Base-by-base conservation (phyloP, 2,888 invertebrate species). In the Tolmerus cingulatus region DNA sequence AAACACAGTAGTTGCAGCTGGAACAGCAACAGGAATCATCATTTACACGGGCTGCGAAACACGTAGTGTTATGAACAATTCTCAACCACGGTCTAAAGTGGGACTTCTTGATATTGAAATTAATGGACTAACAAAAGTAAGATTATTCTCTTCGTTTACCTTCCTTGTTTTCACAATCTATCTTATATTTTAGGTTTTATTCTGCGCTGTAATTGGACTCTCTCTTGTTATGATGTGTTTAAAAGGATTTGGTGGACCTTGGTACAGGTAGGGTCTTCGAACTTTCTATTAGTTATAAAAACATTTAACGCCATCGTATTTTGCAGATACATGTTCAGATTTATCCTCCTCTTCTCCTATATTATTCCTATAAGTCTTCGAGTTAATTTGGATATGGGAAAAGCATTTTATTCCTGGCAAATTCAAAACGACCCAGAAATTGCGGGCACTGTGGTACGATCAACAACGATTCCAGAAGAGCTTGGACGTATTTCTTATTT, bases 341-440 rank as follows among this genome's bases (percentile, higher is more conserved):
- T 99, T 91, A 96, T 99, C 86, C 94, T 99, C 74, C 95, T 99
- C 23, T 99, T 99, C 93, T 99, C 99, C 0, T 99, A 99, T 93
- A 99, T 99, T 90, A 99, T 99, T 91, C 99, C 99, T 19, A 98
- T 99, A 90, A 98, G 99, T 93, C 95, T 99, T 91, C 94, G 99
- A 89, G 99, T 99, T 0, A 99, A 99, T 93, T 94, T 99, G 90
- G 99, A 99, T 91, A 98, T 99, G 97, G 99, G 99, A 1, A 99
- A 99, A 93, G 96, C 97, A 0, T 98, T 97, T 91, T 99, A 99
- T 93, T 98, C 99, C 0, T 99, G 98, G 97, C 96, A 97, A 89
- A 99, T 99, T 90, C 98, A 98, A 91, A 95, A 97, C 87, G 99
- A 99, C 93, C 95, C 96, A 86, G 95, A 97, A 90, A 98, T 99